A percentile compares a stretch with the other conserved stretches of the same genome.
Evolutionary conservation across 2,113 vertebrate species (phyloP).

Genomic region (Eubucco bourcierii): DNA sequence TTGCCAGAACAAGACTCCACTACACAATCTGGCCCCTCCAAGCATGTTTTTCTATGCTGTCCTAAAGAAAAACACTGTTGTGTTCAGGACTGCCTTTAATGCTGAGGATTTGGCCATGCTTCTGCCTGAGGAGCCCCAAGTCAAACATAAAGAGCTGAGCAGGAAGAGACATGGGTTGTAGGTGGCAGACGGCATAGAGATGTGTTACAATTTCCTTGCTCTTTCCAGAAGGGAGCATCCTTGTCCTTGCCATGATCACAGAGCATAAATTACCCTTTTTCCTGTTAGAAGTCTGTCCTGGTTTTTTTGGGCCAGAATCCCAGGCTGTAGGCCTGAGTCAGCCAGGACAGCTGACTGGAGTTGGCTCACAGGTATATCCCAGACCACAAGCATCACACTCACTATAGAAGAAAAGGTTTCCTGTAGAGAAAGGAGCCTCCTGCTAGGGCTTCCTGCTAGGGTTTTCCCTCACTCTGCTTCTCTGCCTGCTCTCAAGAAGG

Average conservation of each 20-base stretch:
- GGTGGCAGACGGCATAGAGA: background rate
- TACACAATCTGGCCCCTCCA: background rate
- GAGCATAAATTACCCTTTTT: background rate
- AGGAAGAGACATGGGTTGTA: background rate
- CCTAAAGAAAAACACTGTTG: background rate
- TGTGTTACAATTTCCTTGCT: rapidly evolving
- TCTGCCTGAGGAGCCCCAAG: background rate
- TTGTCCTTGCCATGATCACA: background rate
- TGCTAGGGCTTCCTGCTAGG: too few species aligned
- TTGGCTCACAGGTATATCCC: too few species aligned
- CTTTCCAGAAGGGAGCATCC: background rate
- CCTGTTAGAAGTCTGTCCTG: background rate
- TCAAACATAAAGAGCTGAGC: rapidly evolving
- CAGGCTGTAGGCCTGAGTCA: too few species aligned
- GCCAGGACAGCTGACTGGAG: too few species aligned
- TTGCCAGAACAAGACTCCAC: background rate
- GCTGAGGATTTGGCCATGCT: background rate
- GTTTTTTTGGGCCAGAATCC: too few species aligned
- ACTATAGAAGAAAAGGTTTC: too few species aligned
- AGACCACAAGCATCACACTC: too few species aligned
- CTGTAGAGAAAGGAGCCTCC: too few species aligned
- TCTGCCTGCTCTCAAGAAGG: too few species aligned
- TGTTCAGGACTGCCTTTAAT: background rate
- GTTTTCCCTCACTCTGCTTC: too few species aligned
- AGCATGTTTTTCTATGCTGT: background rate